Conservation (phyloP, 1,140 invertebrate genomes). For the Panagrolaimus sp. region DNA sequence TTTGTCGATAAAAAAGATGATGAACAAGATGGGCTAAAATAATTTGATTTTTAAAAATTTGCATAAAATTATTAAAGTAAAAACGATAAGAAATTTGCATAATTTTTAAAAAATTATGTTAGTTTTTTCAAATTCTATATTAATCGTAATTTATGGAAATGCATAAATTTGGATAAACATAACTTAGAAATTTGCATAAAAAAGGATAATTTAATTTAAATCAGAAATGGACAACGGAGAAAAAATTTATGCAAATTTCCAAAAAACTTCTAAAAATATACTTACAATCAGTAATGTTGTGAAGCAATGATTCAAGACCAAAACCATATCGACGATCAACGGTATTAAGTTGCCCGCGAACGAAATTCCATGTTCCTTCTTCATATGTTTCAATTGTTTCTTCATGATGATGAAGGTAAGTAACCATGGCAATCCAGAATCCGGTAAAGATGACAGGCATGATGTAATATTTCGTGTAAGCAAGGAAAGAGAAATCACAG, state of each 20-base stretch:
- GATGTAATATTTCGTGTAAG: constrained; percentile 57
- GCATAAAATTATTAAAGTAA: background rate
- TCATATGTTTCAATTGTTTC: constrained; percentile 60
- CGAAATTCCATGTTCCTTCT: constrained; percentile 59
- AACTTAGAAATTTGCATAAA: too few relatives aligned
- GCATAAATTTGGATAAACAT: too few relatives aligned
- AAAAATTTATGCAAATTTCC: too few relatives aligned
- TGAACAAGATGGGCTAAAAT: constrained; percentile 60
- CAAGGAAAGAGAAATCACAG: constrained; percentile 48
- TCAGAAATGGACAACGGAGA: too few relatives aligned
- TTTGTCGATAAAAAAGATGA: constrained; percentile 61
- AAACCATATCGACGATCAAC: constrained; percentile 61
- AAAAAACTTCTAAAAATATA: background rate
- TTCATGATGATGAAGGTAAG: constrained; percentile 42
- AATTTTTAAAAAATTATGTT: too few relatives aligned
- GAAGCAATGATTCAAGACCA: constrained; percentile 57
- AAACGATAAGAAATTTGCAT: too few relatives aligned
- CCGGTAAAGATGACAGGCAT: constrained; percentile 59
- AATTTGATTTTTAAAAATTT: too few relatives aligned
- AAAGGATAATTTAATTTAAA: too few relatives aligned
- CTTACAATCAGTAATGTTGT: constrained; percentile 59
- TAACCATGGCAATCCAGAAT: constrained; percentile 59
- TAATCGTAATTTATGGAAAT: too few relatives aligned
- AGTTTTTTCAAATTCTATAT: too few relatives aligned
- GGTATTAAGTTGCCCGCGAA: constrained; percentile 60